Percentiles rank a stretch among this genome's conserved stretches.
phyloP scores from a whole-genome alignment of 2,797 vertebrate genomes.

The Triplophysa bombifrons region DNA sequence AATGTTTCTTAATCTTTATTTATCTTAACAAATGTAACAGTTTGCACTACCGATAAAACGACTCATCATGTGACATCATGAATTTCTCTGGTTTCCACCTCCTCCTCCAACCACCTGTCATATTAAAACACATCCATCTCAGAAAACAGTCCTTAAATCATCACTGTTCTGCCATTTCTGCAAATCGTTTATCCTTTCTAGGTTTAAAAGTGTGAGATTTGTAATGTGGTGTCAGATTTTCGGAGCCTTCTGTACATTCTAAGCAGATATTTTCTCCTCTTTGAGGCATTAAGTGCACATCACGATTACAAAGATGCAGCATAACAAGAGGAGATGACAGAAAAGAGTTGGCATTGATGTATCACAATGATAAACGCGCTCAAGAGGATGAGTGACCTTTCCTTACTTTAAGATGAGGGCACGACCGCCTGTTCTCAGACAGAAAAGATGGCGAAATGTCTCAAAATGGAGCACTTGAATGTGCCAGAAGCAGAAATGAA shows the following conservation, averaged over 20 bases:
- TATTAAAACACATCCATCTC: neutral
- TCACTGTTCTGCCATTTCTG: neutral
- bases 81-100: neutral
- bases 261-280: neutral
- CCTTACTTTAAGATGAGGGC: conserved; percentile 24
- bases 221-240: too few relatives aligned
- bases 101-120: neutral
- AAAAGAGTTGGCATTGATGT: conserved; percentile 42
- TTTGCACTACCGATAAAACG: too few relatives aligned
- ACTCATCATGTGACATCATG: neutral
- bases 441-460: neutral
- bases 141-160: too few relatives aligned
- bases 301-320: neutral
- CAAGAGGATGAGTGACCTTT: conserved; percentile 47
- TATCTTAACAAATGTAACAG: too few relatives aligned
- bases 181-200: neutral
- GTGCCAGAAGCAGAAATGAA: conserved; percentile 6
- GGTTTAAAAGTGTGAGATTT: neutral
- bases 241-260: neutral
- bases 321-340: neutral
- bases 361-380: conserved; percentile 47
- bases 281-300: conserved; percentile 1
- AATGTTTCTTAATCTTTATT: too few relatives aligned
- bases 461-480: neutral
- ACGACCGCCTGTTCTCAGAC: neutral